These are phyloP conservation scores for Lacanobia wlatinum DNA, from an alignment of 2,888 invertebrate genomes.

Conservation along the genomic window DNA sequence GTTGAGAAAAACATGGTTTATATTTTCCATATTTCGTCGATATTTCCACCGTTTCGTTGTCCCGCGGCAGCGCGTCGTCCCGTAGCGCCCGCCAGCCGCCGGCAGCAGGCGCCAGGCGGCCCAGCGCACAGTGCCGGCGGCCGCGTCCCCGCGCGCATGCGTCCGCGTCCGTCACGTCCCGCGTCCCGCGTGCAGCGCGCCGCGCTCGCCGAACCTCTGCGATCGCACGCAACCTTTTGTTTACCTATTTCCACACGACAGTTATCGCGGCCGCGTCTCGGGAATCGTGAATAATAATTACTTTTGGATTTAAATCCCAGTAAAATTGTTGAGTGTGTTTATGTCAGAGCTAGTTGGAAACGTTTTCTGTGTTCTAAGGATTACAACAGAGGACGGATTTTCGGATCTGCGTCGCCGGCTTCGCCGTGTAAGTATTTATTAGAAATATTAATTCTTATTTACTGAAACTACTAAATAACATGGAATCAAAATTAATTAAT, in stretches of 20 bases:
- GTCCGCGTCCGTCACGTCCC: slow-evolving; percentile 23
- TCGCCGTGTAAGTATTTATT: slow-evolving; percentile 41
- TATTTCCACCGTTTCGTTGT: slow-evolving; percentile 25
- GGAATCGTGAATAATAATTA: slow-evolving; percentile 37
- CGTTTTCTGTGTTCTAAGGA: slow-evolving; percentile 35
- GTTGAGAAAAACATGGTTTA: slow-evolving; percentile 22
- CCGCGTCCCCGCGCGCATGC: slow-evolving; percentile 73
- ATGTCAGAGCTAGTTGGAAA: slow-evolving; percentile 21
- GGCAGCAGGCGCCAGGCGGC: no score
- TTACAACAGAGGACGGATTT: slow-evolving; percentile 12
- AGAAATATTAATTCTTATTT: neutral
- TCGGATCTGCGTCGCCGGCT: slow-evolving; percentile 19
- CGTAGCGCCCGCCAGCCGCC: no score
- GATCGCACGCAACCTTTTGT: slow-evolving; percentile 55
- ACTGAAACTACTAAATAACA: no score
- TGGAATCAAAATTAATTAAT: no score
- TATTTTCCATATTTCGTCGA: neutral
- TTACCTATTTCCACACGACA: slow-evolving; percentile 60
- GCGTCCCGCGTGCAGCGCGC: no score
- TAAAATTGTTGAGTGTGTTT: slow-evolving; percentile 25
- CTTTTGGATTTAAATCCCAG: slow-evolving; percentile 31
- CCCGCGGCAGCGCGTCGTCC: neutral
- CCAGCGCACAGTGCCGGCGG: slow-evolving; percentile 57
- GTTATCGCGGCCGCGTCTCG: slow-evolving; percentile 41
- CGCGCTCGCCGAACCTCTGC: neutral